Evolutionary conservation across 2,113 vertebrate species (phyloP).

Genomic region (Struthio camelus): DNA sequence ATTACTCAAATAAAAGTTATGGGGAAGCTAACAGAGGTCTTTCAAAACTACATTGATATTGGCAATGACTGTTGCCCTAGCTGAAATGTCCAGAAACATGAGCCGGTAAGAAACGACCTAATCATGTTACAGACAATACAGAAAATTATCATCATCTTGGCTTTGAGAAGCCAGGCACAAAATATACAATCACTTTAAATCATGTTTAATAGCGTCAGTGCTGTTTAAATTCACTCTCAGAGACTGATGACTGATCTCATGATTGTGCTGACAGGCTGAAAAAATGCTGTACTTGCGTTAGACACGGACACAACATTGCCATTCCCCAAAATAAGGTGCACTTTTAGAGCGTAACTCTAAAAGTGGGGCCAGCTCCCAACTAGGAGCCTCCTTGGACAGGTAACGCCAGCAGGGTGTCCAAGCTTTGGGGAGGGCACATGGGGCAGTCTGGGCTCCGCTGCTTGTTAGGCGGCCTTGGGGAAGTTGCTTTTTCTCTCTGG

Average conservation of each 20-base stretch:
- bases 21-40: neutral
- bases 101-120: neutral
- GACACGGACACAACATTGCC: neutral
- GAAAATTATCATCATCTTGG: neutral
- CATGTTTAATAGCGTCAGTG: neutral
- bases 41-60: neutral
- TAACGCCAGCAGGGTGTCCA: neutral
- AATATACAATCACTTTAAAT: conserved; percentile 31
- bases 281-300: neutral
- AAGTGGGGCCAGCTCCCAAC: neutral
- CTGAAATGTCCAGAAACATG: neutral
- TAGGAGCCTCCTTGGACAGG: fast-evolving
- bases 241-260: neutral
- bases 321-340: neutral
- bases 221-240: conserved; percentile 21
- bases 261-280: neutral
- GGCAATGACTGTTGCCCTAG: neutral
- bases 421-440: neutral
- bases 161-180: neutral
- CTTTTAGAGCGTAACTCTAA: neutral
- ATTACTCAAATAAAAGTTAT: neutral
- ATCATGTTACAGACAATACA: conserved; percentile 6
- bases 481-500: neutral
- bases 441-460: neutral
- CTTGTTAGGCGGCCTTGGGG: neutral